Percentiles rank a stretch among this genome's conserved stretches.
Conservation (phyloP, 2,113 vertebrate genomes). For the Castor canadensis region DNA sequence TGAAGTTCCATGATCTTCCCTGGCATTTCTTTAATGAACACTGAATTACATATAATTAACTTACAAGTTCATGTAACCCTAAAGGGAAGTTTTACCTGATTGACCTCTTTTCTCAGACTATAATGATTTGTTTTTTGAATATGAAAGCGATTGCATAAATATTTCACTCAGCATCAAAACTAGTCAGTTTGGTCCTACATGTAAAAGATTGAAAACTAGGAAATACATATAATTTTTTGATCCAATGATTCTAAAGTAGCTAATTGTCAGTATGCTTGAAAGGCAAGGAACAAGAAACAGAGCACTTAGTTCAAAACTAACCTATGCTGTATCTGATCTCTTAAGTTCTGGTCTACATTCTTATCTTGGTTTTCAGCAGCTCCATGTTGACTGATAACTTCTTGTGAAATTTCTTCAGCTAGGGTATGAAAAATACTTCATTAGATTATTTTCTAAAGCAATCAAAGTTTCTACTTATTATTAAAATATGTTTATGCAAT, state of each 20-base stretch:
- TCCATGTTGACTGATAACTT: neutral
- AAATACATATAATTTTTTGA: neutral
- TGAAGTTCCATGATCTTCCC: neutral
- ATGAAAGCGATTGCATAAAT: neutral
- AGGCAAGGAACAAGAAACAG: neutral
- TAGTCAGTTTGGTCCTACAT: neutral
- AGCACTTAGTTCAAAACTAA: constrained; percentile 64
- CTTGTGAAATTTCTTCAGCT: constrained; percentile 51
- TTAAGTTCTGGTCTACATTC: constrained; percentile 38
- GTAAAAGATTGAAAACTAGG: neutral
- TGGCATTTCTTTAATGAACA: neutral
- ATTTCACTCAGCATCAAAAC: neutral
- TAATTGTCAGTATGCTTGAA: neutral
- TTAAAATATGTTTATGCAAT: neutral
- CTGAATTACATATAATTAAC: neutral
- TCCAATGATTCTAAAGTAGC: constrained; percentile 4
- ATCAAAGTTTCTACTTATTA: neutral
- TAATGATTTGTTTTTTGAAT: neutral
- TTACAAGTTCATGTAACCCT: neutral
- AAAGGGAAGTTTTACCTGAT: neutral
- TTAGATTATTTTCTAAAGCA: neutral
- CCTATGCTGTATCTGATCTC: constrained; percentile 85
- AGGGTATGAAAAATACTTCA: constrained; percentile 61
- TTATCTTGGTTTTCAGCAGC: constrained; percentile 31
- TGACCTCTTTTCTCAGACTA: neutral